Base-by-base conservation (phyloP, 2,797 vertebrate species). In the Coracias cyanogaster region DNA sequence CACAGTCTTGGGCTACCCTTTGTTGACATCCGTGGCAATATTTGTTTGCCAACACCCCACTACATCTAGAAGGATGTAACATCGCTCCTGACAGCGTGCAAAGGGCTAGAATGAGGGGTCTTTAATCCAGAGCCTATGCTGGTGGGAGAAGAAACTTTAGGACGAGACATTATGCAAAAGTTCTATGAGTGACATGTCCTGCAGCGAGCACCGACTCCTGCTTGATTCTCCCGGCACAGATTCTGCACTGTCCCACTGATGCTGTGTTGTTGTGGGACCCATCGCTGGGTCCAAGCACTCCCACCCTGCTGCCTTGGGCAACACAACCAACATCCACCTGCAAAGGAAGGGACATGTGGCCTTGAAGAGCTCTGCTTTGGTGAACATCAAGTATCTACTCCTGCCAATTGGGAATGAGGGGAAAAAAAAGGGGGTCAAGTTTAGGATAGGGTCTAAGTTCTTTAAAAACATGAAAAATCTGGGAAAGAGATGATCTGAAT, bases 121-220 rank as follows among this genome's bases (percentile, higher is more conserved):
- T 45, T 39, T 52, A 61, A 41, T 10, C 29, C 55, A 48, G 33
- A 60, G 78, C 66, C 31, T 33, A 7, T 0, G 2, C 25, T 58
- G 51, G 10, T 24, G 19, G 29, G 16, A 7, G 55, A 22, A 70
- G 31, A 69, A 79, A 22, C 24, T 62, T 52, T 10, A 76, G 22
- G 55, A 43, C 13, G 6, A 2, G 24, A 25, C 33, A 4, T 41
- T 33, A 28, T 9, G 7, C 24, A 16, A 14, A 72, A 66, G 24
- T 43, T 43, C 13, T 43, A 13, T 16, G 12, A 43, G 41, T 43
- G 41, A 43, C 9, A 37, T 2, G 22, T 49, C 66, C 43, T 1
- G 0, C 35, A 31, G 25, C 0, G 2, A 78, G 26, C 29, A 37
- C 41, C 0, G 3, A 18, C 19, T 24, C 43, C 61, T 15, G 15